These are phyloP conservation scores for Drosophila mimetica DNA, from an alignment of 2,888 invertebrate species.

Conservation along the genomic window DNA sequence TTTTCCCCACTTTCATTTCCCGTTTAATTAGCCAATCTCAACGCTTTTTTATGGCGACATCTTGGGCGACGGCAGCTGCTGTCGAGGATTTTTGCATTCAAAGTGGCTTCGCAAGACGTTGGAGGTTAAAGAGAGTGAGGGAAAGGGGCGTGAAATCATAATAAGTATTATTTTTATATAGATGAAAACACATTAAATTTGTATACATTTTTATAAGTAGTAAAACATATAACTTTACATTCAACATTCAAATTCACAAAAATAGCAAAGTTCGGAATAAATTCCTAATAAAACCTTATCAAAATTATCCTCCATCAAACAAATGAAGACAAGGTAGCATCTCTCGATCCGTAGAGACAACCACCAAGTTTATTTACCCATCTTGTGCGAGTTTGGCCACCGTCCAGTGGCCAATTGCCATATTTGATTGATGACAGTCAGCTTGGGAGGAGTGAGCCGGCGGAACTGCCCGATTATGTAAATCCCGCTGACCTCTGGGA, in stretches of 20 bases:
- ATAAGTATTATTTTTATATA: background rate
- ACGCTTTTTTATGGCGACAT: constrained; percentile 48
- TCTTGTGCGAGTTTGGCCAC: background rate
- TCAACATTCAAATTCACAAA: too few relatives aligned
- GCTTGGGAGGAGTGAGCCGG: constrained; percentile 5
- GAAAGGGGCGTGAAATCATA: background rate
- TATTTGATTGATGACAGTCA: constrained; percentile 66
- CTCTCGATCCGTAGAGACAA: background rate
- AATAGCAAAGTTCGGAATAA: too few relatives aligned
- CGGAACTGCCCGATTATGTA: constrained; percentile 59
- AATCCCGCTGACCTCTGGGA: constrained; percentile 67
- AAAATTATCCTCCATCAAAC: background rate
- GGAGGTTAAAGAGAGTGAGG: background rate
- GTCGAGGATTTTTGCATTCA: constrained; percentile 7
- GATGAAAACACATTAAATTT: too few relatives aligned
- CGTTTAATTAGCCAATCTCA: constrained; percentile 68
- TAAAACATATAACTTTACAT: too few relatives aligned
- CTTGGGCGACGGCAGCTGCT: constrained; percentile 33
- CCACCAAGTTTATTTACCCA: constrained; percentile 13
- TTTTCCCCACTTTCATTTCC: constrained; percentile 23
- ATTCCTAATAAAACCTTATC: too few relatives aligned
- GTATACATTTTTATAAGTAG: too few relatives aligned
- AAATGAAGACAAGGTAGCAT: background rate
- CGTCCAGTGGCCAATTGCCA: constrained; percentile 25
- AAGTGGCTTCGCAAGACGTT: background rate